Conservation (phyloP, 92 coral and sea anemone species). For the Ricordea florida region DNA sequence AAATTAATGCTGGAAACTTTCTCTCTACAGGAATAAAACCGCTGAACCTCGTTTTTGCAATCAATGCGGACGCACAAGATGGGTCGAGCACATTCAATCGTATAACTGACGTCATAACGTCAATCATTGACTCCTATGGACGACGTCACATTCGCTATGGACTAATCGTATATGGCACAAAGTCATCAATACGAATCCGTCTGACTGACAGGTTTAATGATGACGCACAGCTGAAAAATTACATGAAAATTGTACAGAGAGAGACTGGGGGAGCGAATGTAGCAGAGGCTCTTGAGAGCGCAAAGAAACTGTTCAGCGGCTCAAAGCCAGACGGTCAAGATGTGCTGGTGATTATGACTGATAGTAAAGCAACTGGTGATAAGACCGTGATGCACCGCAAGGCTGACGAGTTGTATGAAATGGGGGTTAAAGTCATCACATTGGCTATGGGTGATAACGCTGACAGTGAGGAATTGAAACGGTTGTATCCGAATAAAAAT, state of each 20-base stretch:
- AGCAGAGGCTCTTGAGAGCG: constrained; percentile 63
- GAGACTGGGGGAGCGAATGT: constrained; percentile 64
- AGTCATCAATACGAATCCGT: constrained; percentile 60
- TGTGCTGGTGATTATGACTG: constrained; percentile 79
- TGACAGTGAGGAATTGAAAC: constrained; percentile 72
- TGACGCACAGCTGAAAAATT: constrained; percentile 63
- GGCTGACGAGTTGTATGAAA: constrained; percentile 37
- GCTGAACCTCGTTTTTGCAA: constrained; percentile 73
- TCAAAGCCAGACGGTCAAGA: constrained; percentile 56
- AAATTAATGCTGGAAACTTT: too few species aligned
- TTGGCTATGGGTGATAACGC: constrained; percentile 84
- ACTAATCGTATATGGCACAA: constrained; percentile 68
- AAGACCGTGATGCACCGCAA: not conserved
- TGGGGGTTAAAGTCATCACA: constrained; percentile 68
- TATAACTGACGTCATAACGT: constrained; percentile 67
- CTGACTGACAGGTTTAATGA: constrained; percentile 63
- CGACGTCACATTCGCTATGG: constrained; percentile 75
- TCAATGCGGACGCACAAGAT: constrained; percentile 77
- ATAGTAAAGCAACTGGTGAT: constrained; percentile 66
- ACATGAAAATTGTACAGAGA: constrained; percentile 43
- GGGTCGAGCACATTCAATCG: constrained; percentile 59
- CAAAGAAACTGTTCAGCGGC: constrained; percentile 57
- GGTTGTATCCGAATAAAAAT: constrained; percentile 46
- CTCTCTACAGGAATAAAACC: constrained; percentile 49
- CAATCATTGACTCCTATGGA: constrained; percentile 83